Evolutionary conservation across 2,113 vertebrate species (phyloP), one percentile per base, ranked within the genome.

Genomic region (Pluvialis apricaria): DNA sequence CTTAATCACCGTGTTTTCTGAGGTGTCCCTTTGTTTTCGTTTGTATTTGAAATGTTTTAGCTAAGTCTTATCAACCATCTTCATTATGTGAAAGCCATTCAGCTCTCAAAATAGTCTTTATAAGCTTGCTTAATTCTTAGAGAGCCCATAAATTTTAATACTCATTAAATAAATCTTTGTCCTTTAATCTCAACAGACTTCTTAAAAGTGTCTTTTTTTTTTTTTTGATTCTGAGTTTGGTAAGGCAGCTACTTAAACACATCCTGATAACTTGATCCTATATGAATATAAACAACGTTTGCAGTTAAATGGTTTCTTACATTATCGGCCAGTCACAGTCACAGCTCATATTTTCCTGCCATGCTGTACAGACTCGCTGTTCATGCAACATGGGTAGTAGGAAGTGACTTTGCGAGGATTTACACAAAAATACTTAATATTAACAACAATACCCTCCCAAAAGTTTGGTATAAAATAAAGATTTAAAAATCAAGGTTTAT

Each of bases 81-180:
- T 94, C 80, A 55, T 94, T 94, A 83, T 64, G 42, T 80, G 72
- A 92, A 94, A 96, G 76, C 57, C 75, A 69, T 96, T 96, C 90
- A 81, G 85, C 71, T 94, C 85, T 94, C 93, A 88, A 73, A 96
- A 78, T 62, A 86, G 85, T 90, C 76, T 88, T 90, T 77, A 66
- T 88, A 83, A 88, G 71, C 85, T 70, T 81, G 51, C 64, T 83
- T 96, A 90, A 86, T 94, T 96, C 90, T 94, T 92, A 82, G 82
- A 92, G 40, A 92, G 28, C 65, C 88, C 71, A 51, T 92, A 85
- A 86, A 88, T 91, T 94, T 90, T 85, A 95, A 89, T 82, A 57
- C 75, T 93, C 82, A 66, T 95, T 96, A 95, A 89, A 96, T 90
- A 95, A 79, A 87, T 94, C 90, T 88, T 64, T 72, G 81, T 94